Evolutionary conservation across 1,140 invertebrate species (phyloP).

Genomic region (Saxidomus purpurata): DNA sequence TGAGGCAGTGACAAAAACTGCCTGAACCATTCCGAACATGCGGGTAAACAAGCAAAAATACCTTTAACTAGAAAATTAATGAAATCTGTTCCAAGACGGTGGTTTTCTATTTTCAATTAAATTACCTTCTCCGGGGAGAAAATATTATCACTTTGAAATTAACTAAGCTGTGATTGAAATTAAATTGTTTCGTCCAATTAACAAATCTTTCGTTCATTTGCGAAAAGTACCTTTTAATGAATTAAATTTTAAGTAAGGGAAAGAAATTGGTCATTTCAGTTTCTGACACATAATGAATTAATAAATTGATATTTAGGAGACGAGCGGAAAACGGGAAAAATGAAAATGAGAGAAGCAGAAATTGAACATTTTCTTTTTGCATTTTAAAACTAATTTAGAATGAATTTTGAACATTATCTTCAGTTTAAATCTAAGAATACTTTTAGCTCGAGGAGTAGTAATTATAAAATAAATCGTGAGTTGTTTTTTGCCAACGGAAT

Average conservation of each 20-base stretch:
- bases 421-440: too few species aligned
- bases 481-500: too few species aligned
- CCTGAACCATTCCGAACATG: background rate
- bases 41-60: slow-evolving; percentile 25
- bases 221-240: slow-evolving; percentile 52
- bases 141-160: slow-evolving; percentile 47
- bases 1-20: background rate
- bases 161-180: slow-evolving; percentile 42
- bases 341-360: background rate
- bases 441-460: too few species aligned
- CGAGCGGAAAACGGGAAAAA: background rate
- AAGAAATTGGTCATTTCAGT: slow-evolving; percentile 4
- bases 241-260: slow-evolving; percentile 43
- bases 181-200: slow-evolving; percentile 44
- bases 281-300: slow-evolving; percentile 14
- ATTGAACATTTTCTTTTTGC: background rate
- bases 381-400: background rate
- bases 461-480: too few species aligned
- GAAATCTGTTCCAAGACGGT: slow-evolving; percentile 32
- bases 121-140: background rate
- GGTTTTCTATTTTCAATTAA: slow-evolving; percentile 34
- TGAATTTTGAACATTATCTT: too few species aligned
- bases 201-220: slow-evolving; percentile 16
- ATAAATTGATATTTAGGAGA: slow-evolving; percentile 48
- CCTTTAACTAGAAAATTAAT: slow-evolving; percentile 50